A percentile compares a stretch with the other conserved stretches of the same genome.
phyloP scores from a whole-genome alignment of 2,888 invertebrate genomes.

The Anarsia innoxiella region DNA sequence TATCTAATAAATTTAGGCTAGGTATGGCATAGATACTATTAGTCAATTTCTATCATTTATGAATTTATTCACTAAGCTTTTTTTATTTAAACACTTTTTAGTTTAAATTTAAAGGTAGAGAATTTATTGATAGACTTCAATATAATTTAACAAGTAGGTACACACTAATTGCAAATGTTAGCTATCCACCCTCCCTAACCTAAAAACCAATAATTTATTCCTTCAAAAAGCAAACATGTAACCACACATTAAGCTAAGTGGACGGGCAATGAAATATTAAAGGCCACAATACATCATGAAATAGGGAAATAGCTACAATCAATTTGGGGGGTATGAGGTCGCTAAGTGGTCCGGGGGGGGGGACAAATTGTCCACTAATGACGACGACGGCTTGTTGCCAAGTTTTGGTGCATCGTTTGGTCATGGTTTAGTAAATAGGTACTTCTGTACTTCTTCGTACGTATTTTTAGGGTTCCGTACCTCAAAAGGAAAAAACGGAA shows the following conservation, averaged over 20 bases:
- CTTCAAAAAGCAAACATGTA: not conserved
- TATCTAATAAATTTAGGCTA: too few relatives aligned
- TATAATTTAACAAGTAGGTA: not conserved
- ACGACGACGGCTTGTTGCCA: conserved; percentile 18
- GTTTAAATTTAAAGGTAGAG: not conserved
- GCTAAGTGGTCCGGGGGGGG: conserved; percentile 23
- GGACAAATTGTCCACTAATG: conserved; percentile 48
- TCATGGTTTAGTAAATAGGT: too few relatives aligned
- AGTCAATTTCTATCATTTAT: too few relatives aligned
- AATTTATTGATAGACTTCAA: not conserved
- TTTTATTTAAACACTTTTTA: not conserved
- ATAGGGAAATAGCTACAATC: conserved; percentile 45
- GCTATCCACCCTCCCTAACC: too few relatives aligned
- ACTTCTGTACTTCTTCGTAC: not conserved
- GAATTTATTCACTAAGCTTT: not conserved
- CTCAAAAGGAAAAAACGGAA: not conserved
- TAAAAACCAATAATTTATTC: too few relatives aligned
- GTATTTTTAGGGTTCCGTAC: not conserved
- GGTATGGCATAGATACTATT: too few relatives aligned
- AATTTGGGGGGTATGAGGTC: conserved; percentile 37
- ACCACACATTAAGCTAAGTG: not conserved
- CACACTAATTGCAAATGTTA: too few relatives aligned
- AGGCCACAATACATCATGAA: conserved; percentile 8
- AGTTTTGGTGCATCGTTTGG: too few relatives aligned
- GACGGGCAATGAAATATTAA: conserved; percentile 3